These are phyloP conservation scores for Pachymerium ferrugineum DNA, from an alignment of 2,888 invertebrate species.

Conservation along the genomic window DNA sequence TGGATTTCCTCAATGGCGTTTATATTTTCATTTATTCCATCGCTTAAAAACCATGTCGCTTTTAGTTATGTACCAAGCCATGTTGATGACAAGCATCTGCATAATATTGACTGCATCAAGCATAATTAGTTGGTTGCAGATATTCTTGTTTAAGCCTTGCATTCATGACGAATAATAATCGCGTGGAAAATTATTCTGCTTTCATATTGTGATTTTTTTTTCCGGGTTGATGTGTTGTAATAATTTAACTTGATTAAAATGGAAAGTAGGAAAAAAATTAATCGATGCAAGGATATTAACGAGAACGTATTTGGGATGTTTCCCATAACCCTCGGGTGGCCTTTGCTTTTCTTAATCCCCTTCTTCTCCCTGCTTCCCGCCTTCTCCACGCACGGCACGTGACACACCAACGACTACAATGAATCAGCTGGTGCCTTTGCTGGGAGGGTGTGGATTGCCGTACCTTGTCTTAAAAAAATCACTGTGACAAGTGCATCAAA, in stretches of 20 bases:
- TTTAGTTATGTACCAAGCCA: neutral
- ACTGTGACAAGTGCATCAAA: conserved; percentile 25
- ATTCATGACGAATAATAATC: neutral
- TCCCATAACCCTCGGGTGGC: neutral
- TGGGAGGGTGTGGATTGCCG: neutral
- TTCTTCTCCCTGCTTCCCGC: neutral
- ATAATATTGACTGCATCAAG: conserved; percentile 25
- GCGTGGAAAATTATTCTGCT: neutral
- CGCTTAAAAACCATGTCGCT: neutral
- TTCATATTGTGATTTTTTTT: neutral
- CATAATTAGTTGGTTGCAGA: conserved; percentile 21
- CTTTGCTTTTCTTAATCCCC: conserved; percentile 24
- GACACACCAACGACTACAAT: conserved; percentile 21
- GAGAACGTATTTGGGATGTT: neutral
- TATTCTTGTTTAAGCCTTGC: neutral
- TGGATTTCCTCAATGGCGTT: too few species aligned
- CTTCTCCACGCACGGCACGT: conserved; percentile 24
- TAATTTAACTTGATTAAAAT: too few species aligned
- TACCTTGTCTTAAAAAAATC: conserved; percentile 27
- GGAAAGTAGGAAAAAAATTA: too few species aligned
- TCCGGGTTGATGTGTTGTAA: too few species aligned
- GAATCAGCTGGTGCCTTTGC: conserved; percentile 21
- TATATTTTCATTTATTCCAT: too few species aligned
- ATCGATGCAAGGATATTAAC: too few species aligned
- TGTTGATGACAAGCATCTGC: conserved; percentile 11